phyloP scores from a whole-genome alignment of 1,140 invertebrate species.

The Adelges cooleyi region DNA sequence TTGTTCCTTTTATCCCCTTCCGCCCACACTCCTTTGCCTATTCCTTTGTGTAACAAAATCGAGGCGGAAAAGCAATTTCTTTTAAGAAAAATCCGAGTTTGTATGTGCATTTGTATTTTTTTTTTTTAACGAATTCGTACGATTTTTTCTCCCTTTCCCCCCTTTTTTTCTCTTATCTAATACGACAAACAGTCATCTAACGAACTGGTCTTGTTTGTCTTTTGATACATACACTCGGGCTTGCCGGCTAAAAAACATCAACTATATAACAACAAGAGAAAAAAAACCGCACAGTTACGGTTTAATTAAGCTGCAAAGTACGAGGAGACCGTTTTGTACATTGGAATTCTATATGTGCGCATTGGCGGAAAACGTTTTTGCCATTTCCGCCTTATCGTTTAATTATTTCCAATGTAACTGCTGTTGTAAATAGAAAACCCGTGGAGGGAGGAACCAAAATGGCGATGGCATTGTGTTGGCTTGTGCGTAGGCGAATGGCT shows the following conservation, averaged over 20 bases:
- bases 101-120: not conserved
- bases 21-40: not conserved
- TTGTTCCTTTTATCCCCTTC: not conserved
- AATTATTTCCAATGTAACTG: conserved; percentile 18
- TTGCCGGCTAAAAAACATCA: not conserved
- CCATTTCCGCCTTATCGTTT: conserved; percentile 26
- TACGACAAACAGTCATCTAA: conserved; percentile 24
- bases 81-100: conserved; percentile 17
- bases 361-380: conserved; percentile 16
- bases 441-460: not conserved
- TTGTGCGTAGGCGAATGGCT: too few species aligned
- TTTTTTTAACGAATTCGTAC: conserved; percentile 22
- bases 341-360: not conserved
- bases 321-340: not conserved
- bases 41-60: conserved; percentile 26
- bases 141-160: too few species aligned
- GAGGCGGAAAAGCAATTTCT: conserved; percentile 24
- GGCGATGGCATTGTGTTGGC: not conserved
- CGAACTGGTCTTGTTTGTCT: conserved; percentile 23
- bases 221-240: not conserved
- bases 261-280: not conserved
- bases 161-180: conserved; percentile 1
- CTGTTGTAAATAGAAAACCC: not conserved
- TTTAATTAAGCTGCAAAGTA: conserved; percentile 26
- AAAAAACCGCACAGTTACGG: not conserved